Evolutionary conservation across 35 echinoderm and acorn worm species (phyloP).

Genomic region (Nesometra sesokonis): DNA sequence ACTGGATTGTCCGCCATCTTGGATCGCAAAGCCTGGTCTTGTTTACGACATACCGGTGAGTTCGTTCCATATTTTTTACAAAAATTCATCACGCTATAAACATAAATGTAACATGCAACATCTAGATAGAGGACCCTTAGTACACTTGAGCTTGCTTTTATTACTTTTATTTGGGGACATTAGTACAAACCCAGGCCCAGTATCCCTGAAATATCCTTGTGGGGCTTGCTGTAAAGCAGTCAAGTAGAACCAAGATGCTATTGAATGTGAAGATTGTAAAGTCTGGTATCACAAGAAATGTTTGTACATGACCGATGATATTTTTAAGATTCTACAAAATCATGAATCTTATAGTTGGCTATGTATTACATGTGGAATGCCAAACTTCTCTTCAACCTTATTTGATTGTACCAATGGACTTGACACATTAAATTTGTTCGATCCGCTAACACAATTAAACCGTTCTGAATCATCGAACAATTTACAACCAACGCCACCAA

Average conservation of each 20-base stretch:
- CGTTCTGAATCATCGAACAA: not conserved
- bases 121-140: not conserved
- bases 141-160: constrained; percentile 7
- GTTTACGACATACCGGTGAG: not conserved
- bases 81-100: not conserved
- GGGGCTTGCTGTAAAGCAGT: constrained; percentile 29
- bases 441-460: not conserved
- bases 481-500: not conserved
- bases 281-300: constrained; percentile 31
- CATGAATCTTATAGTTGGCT: constrained; percentile 26
- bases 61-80: constrained; percentile 4
- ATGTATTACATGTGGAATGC: constrained; percentile 25
- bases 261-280: constrained; percentile 24
- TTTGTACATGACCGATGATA: constrained; percentile 19
- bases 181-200: constrained; percentile 28
- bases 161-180: constrained; percentile 9
- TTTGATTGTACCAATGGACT: constrained; percentile 1
- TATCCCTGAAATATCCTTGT: constrained; percentile 21
- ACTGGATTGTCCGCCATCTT: no score
- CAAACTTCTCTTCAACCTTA: constrained; percentile 40
- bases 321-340: constrained; percentile 22
- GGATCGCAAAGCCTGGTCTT: no score
- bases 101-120: not conserved
- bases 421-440: constrained; percentile 17
- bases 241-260: constrained; percentile 25